Conservation (phyloP, 2,888 invertebrate species). For the Anthrax anthrax region DNA sequence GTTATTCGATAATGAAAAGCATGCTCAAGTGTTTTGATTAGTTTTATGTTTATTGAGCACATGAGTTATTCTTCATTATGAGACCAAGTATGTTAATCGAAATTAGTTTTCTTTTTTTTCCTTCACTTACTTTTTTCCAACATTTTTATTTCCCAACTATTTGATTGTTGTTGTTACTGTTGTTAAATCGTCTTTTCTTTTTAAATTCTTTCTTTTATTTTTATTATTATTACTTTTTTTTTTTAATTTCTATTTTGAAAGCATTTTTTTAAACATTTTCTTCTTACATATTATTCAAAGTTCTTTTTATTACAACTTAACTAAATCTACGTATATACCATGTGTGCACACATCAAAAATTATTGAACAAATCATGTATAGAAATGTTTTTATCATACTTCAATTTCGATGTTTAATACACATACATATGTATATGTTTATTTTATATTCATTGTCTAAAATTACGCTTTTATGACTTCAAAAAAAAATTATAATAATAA, state of each 20-base stretch:
- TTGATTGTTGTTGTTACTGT: no score
- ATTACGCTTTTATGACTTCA: neutral
- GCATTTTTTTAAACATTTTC: no score
- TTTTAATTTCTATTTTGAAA: neutral
- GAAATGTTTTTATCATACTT: no score
- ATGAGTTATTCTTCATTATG: constrained; percentile 9
- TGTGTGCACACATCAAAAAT: no score
- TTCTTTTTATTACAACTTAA: no score
- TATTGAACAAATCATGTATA: no score
- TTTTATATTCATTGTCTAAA: neutral
- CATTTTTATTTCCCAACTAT: no score
- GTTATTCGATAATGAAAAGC: neutral
- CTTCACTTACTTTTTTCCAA: neutral
- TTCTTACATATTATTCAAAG: no score
- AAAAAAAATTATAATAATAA: neutral
- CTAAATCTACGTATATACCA: no score
- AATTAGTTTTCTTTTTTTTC: constrained; percentile 7
- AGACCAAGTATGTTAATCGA: constrained; percentile 11
- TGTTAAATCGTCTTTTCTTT: no score
- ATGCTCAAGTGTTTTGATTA: constrained; percentile 6
- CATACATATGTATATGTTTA: no score
- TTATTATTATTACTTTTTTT: neutral
- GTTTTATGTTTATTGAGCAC: constrained; percentile 7
- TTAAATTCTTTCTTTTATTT: neutral
- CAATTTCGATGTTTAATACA: no score